These are phyloP conservation scores for Laspeyria flexula DNA, from an alignment of 2,888 invertebrate species.

Conservation along the genomic window DNA sequence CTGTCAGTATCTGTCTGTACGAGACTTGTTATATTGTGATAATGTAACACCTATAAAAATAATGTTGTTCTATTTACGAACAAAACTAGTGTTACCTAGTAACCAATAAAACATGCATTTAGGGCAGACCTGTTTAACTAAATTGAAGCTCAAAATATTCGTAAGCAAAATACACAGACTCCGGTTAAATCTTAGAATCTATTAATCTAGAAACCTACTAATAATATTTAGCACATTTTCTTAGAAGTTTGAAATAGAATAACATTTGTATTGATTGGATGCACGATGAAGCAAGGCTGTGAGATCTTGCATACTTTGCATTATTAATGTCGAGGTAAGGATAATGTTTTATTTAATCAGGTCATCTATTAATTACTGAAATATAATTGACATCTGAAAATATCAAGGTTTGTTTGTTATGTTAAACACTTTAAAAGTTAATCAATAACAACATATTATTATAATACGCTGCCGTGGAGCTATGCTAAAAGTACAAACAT, in stretches of 20 bases:
- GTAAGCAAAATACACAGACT: constrained; percentile 18
- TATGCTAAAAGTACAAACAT: too few relatives aligned
- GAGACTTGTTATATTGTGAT: too few relatives aligned
- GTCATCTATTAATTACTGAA: neutral
- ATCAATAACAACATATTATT: too few relatives aligned
- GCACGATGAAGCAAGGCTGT: neutral
- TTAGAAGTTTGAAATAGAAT: constrained; percentile 7
- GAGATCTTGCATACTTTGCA: neutral
- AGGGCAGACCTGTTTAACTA: neutral
- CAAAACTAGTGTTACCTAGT: too few relatives aligned
- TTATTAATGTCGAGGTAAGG: neutral
- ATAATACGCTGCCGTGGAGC: too few relatives aligned
- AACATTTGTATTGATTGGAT: constrained; percentile 10
- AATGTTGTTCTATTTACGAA: too few relatives aligned
- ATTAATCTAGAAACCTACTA: constrained; percentile 10
- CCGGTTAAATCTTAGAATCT: constrained; percentile 12
- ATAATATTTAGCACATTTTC: constrained; percentile 11
- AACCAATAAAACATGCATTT: constrained; percentile 18
- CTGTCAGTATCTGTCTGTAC: too few relatives aligned
- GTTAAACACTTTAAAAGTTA: too few relatives aligned
- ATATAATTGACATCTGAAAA: too few relatives aligned
- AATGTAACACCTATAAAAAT: too few relatives aligned
- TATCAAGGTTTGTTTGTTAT: too few relatives aligned
- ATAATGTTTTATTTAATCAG: neutral
- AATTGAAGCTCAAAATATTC: constrained; percentile 8